Evolutionary conservation across 1,140 invertebrate species (phyloP).

Genomic region (Matsumurasca onukii): DNA sequence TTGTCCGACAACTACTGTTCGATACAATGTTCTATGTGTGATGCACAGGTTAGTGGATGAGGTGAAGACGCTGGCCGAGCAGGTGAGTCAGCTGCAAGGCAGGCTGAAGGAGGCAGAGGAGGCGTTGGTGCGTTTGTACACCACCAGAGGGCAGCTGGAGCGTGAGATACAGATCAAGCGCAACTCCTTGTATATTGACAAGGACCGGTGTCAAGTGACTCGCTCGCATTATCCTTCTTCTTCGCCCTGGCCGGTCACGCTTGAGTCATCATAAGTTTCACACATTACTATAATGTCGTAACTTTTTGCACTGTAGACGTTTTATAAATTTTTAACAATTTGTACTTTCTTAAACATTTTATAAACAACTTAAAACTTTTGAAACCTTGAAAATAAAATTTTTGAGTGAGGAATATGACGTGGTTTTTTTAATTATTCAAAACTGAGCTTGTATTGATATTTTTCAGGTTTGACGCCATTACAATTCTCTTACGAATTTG

Average conservation of each 20-base stretch:
- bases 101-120: slow-evolving; percentile 61
- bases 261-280: slow-evolving; percentile 23
- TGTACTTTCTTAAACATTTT: no score
- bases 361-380: no score
- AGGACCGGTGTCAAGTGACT: slow-evolving; percentile 57
- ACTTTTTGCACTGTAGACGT: no score
- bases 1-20: no score
- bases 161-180: slow-evolving; percentile 70
- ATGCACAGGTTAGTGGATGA: slow-evolving; percentile 64
- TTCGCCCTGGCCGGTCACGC: slow-evolving; percentile 36
- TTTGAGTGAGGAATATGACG: no score
- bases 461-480: no score
- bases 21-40: background rate
- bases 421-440: no score
- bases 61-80: slow-evolving; percentile 65
- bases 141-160: slow-evolving; percentile 61
- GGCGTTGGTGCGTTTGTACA: slow-evolving; percentile 58
- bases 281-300: no score
- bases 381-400: no score
- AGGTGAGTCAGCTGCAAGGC: slow-evolving; percentile 58
- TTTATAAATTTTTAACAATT: no score
- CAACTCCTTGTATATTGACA: slow-evolving; percentile 67
- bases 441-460: no score
- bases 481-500: no score
- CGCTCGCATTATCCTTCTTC: slow-evolving; percentile 39